Base-by-base conservation (phyloP, 1,140 invertebrate species). In the Pomacea maculata region DNA sequence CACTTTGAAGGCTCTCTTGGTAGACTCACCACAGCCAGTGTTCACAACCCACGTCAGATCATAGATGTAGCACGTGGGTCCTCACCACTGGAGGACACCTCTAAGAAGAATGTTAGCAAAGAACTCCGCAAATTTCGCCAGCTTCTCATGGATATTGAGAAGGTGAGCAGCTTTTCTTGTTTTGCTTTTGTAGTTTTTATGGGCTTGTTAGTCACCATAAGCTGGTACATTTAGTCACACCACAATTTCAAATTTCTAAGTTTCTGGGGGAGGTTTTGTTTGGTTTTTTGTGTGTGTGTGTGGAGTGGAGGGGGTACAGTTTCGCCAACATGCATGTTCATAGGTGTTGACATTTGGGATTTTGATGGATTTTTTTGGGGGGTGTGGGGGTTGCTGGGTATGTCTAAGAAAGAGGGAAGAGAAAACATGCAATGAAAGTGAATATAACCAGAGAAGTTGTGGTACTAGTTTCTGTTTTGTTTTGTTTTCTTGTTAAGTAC, bases 1-100 rank as follows among this genome's bases (percentile, higher is more conserved):
- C 96, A 97, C 86, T 97, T 98, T 92, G 97, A 98, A 92, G 97
- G 97, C 88, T 97, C 97, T 1, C 92, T 98, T 25, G 96, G 96
- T 76, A 96, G 96, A 91, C 91, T 97, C 61, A 90, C 90, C 6
- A 87, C 92, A 15, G 92, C 91, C 17, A 93, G 92, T 90, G 92
- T 93, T 21, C 97, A 96, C 64, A 96, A 96, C 64, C 97, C 97
- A 0, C 93, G 97, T n/a, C 97, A 97, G 92, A 96, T 98, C 74
- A 97, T 97, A 85, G 96, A 97, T 88, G 94, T 97, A 89, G 95
- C 96, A 87, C 64, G 92, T 91, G 84, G 93, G 92, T 75, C 81
- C 67, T 81, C 84, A n/a, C 88, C 90, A 54, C 82, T 83, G 65
- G 90, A 91, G 78, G 89, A 94, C 9, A 82, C 86, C 34, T 64